These are phyloP conservation scores for Clarias macrocephalus DNA, from an alignment of 2,113 vertebrate species.

Conservation along the genomic window DNA sequence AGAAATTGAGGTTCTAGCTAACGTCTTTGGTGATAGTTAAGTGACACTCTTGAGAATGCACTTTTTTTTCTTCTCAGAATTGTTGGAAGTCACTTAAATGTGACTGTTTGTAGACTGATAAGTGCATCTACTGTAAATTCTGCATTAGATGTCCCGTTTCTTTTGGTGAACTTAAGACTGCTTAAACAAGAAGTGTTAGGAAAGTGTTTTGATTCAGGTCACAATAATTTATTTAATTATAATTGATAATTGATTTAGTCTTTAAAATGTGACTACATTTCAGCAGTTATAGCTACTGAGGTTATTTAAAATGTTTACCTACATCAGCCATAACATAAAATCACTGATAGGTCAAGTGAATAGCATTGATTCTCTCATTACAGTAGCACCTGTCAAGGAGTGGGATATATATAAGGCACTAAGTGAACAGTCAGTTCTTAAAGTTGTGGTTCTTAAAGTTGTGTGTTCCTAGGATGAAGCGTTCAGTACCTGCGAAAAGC, in stretches of 20 bases:
- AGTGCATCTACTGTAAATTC: not conserved
- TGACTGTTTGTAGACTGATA: not conserved
- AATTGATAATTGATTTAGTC: not conserved
- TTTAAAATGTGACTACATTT: not conserved
- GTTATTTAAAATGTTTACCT: not conserved
- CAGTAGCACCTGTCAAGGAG: too few relatives aligned
- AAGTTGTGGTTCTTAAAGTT: too few relatives aligned
- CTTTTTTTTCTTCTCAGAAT: constrained; percentile 11
- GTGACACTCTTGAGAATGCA: not conserved
- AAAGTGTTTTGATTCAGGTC: not conserved
- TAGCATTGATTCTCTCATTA: too few relatives aligned
- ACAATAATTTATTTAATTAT: not conserved
- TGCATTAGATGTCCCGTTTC: not conserved
- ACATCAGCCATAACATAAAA: too few relatives aligned
- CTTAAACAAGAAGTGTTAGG: not conserved
- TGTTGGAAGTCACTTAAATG: not conserved
- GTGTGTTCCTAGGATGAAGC: too few relatives aligned
- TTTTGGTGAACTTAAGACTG: not conserved
- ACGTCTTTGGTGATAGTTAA: not conserved
- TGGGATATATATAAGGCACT: too few relatives aligned
- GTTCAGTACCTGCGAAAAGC: too few relatives aligned
- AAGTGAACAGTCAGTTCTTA: too few relatives aligned
- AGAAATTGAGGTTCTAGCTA: not conserved
- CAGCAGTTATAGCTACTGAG: not conserved
- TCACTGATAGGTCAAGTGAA: too few relatives aligned